A percentile compares a stretch with the other conserved stretches of the same genome.
Evolutionary conservation across 2,797 vertebrate species (phyloP).

Genomic region (Pagetopsis macropterus): DNA sequence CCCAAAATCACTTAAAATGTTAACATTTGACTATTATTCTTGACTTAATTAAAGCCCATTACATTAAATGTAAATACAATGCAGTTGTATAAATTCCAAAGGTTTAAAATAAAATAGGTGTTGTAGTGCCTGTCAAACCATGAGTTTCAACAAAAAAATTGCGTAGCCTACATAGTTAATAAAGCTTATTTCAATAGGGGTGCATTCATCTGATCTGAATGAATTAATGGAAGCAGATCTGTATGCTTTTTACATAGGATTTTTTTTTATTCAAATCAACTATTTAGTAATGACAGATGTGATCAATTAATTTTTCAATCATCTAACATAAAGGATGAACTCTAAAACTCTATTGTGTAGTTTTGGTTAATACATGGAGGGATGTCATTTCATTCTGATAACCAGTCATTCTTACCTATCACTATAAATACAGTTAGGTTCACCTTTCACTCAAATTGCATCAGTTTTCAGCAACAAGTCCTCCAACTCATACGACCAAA

Average conservation of each 20-base stretch:
- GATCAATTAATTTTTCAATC: conserved; percentile 32
- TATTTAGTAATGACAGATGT: conserved; percentile 23
- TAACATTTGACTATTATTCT: conserved; percentile 17
- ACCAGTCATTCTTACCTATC: neutral
- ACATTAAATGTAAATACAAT: neutral
- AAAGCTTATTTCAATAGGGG: neutral
- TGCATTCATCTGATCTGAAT: conserved; percentile 1
- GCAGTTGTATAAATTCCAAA: conserved; percentile 4
- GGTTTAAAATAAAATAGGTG: conserved; percentile 15
- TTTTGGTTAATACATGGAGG: conserved; percentile 9
- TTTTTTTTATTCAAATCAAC: conserved; percentile 12
- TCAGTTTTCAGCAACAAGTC: neutral
- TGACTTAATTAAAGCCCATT: conserved; percentile 14
- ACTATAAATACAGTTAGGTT: neutral
- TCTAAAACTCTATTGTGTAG: neutral
- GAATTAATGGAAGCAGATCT: conserved; percentile 3
- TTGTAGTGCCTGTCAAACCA: neutral
- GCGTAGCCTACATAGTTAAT: neutral
- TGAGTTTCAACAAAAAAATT: conserved; percentile 18
- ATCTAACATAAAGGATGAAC: neutral
- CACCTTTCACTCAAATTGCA: neutral
- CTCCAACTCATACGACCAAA: too few relatives aligned
- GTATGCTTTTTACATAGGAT: neutral
- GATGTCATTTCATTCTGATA: neutral
- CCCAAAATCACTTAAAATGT: conserved; percentile 20